These are phyloP conservation scores for Drosophila pegasa DNA, from an alignment of 2,888 invertebrate species.

Conservation along the genomic window DNA sequence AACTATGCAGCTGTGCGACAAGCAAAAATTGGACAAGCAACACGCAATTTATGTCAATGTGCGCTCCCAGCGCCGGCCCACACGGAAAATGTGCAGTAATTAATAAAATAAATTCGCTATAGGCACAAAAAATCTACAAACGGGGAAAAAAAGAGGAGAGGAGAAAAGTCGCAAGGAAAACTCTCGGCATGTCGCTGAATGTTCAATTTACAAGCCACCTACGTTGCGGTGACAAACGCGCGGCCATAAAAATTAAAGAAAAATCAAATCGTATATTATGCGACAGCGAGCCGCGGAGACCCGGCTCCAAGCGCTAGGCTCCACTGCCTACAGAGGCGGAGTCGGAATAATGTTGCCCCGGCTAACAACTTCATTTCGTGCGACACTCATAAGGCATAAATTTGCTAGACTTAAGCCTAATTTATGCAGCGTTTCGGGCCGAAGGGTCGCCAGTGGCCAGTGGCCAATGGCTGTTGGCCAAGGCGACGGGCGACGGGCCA, in stretches of 20 bases:
- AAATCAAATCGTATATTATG: constrained; percentile 78
- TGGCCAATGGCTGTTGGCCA: too few species aligned
- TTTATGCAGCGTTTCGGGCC: constrained; percentile 77
- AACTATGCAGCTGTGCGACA: constrained; percentile 80
- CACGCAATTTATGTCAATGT: constrained; percentile 82
- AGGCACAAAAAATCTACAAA: constrained; percentile 24
- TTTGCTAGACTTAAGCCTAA: constrained; percentile 83
- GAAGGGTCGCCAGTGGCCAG: constrained; percentile 64
- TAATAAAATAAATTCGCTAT: constrained; percentile 63
- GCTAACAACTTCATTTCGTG: constrained; percentile 84
- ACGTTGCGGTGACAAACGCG: constrained; percentile 73
- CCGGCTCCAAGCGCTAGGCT: constrained; percentile 3
- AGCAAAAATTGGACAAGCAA: constrained; percentile 81
- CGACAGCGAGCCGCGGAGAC: constrained; percentile 15
- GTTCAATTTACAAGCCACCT: constrained; percentile 76
- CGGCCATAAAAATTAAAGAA: constrained; percentile 77
- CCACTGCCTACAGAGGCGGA: constrained; percentile 26
- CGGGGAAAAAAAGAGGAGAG: not conserved
- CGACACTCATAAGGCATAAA: constrained; percentile 83
- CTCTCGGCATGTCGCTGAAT: constrained; percentile 50
- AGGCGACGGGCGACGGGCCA: constrained; percentile 5
- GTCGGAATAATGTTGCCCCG: constrained; percentile 83
- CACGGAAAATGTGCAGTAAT: constrained; percentile 78
- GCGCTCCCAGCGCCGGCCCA: constrained; percentile 72
- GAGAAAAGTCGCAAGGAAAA: constrained; percentile 47